Conservation (phyloP, 2,888 invertebrate genomes). For the Macrophya alboannulata region DNA sequence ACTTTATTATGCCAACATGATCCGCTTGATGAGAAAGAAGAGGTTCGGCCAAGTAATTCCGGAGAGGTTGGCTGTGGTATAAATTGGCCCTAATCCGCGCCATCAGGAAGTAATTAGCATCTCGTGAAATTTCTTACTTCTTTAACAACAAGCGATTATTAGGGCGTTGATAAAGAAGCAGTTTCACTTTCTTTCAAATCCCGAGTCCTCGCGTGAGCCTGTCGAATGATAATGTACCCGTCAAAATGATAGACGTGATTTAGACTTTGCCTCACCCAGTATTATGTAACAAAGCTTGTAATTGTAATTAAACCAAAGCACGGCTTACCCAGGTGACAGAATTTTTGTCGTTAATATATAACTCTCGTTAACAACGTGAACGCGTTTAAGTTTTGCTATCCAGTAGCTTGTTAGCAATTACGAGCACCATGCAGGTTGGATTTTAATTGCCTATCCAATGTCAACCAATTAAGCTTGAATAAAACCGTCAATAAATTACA, state of each 20-base stretch:
- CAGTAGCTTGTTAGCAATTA: conserved; percentile 11
- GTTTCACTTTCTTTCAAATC: neutral
- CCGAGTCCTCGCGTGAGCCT: neutral
- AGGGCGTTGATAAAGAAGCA: neutral
- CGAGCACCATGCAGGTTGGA: neutral
- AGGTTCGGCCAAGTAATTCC: neutral
- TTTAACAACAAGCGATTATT: neutral
- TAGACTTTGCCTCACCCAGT: neutral
- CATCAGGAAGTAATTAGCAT: neutral
- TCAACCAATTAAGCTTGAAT: neutral
- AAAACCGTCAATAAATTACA: neutral
- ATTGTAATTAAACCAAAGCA: neutral
- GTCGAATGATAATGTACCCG: neutral
- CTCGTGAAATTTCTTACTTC: neutral
- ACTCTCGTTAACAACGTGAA: neutral
- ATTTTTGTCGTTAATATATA: neutral
- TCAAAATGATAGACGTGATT: neutral
- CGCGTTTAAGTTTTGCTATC: neutral
- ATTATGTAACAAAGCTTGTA: neutral
- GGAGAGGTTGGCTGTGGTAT: neutral
- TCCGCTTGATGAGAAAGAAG: neutral
- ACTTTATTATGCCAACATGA: conserved; percentile 13
- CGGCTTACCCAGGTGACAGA: neutral
- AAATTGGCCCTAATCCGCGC: neutral
- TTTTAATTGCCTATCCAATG: neutral